Evolutionary conservation across 1,140 invertebrate species (phyloP).

Genomic region (Fopius arisanus): DNA sequence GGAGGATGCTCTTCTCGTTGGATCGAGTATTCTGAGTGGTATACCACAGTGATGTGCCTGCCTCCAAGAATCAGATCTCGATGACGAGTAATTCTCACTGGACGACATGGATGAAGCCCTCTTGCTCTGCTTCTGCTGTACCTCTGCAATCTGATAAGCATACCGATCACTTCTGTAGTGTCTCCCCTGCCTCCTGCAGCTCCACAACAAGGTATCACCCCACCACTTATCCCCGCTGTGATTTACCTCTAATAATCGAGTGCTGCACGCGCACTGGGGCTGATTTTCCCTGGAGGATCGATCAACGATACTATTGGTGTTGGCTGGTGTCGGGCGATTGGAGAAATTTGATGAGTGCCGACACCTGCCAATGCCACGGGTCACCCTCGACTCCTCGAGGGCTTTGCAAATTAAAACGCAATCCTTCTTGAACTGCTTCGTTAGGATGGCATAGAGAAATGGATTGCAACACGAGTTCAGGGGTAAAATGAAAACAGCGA

Average conservation of each 20-base stretch:
- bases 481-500: conserved; percentile 94
- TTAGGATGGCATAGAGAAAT: conserved; percentile 95
- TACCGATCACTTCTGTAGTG: conserved; percentile 73
- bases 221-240: conserved; percentile 47
- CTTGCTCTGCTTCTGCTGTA: conserved; percentile 78
- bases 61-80: conserved; percentile 83
- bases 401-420: conserved; percentile 94
- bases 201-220: conserved; percentile 49
- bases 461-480: conserved; percentile 97
- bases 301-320: conserved; percentile 85
- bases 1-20: conserved; percentile 79
- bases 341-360: conserved; percentile 89
- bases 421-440: conserved; percentile 98
- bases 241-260: conserved; percentile 66
- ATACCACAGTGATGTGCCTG: conserved; percentile 77
- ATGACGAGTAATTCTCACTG: conserved; percentile 89
- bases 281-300: conserved; percentile 77
- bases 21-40: conserved; percentile 76
- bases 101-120: conserved; percentile 84
- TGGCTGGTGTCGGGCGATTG: conserved; percentile 85
- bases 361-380: conserved; percentile 84
- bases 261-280: conserved; percentile 74
- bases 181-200: conserved; percentile 52
- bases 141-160: conserved; percentile 81
- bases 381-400: conserved; percentile 91